Evolutionary conservation across 35 echinoderm and acorn worm genomes (phyloP).

Genomic region (Heliocidaris erythrogramma): DNA sequence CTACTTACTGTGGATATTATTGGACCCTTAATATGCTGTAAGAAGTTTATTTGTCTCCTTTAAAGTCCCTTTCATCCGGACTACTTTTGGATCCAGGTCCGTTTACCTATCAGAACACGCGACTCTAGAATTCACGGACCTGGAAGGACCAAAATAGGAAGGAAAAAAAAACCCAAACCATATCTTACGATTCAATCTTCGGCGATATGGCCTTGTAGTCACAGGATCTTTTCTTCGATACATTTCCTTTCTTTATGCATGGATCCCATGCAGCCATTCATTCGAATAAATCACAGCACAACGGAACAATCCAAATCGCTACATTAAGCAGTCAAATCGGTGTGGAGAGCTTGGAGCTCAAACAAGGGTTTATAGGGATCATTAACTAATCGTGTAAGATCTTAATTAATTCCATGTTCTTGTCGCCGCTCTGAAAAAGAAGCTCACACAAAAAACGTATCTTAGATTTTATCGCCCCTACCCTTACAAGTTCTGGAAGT

Average conservation of each 20-base stretch:
- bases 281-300: not conserved
- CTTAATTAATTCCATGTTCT: constrained; percentile 18
- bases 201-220: not conserved
- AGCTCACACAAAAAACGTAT: not conserved
- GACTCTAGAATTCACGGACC: not conserved
- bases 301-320: not conserved
- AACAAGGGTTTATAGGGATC: not conserved
- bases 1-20: too few relatives aligned
- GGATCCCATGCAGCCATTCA: not conserved
- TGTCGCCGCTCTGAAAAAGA: not conserved
- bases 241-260: not conserved
- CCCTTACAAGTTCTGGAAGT: not conserved
- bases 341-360: not conserved
- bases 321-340: not conserved
- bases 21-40: too few relatives aligned
- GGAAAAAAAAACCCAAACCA: not conserved
- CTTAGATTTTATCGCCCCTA: not conserved
- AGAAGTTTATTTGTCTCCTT: too few relatives aligned
- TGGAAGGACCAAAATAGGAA: not conserved
- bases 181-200: constrained; percentile 3
- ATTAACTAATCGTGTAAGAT: not conserved
- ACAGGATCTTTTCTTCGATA: not conserved
- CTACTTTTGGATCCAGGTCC: not conserved
- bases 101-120: not conserved
- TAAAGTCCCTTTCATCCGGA: too few relatives aligned